Base-by-base conservation (phyloP, 2,888 invertebrate species). In the Scrobipalpa atriplicella region DNA sequence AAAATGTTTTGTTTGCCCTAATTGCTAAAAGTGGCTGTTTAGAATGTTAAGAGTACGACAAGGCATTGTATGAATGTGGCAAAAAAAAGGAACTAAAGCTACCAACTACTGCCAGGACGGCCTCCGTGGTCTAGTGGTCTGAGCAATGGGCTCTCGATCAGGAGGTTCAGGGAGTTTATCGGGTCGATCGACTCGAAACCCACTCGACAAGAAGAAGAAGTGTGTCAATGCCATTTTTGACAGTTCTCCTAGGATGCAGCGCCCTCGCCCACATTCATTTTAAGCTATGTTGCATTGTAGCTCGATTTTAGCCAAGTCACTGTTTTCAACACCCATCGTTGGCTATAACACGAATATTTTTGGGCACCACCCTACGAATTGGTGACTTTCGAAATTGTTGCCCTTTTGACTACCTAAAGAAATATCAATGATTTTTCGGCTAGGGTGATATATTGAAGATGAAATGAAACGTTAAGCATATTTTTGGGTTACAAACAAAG, bases 1-100 rank as follows among this genome's bases (percentile, higher is more conserved):
- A 92, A 90, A 90, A 88, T 90, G 90, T 89, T 91, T 92, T 90
- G 92, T 92, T 92, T 90, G 83, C 86, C 83, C 86, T 91, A 91
- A 92, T 91, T 89, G 92, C 85, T 86, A 76, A 79, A 87, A 92
- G 91, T 92, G 89, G 89, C 88, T 90, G 89, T 84, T 90, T 88
- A 29, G 29, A 29, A 29, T 29, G 29, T 29, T 29, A 3, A 29
- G 29, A 5, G 29, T 29, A 29, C 29, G 29, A 29, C 29, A 29
- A 29, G 43, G 10, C 13, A 5, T 13, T 13, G 5, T 3, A 5
- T 29, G 29, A 29, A 29, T 5, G 29, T 29, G 29, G 29, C 2
- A 5, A 29, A 29, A 29, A 29, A 29, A 29, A 5, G 29, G 5
- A 29, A 29, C 29, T 29, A 29, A 29, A 2, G 29, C 29, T 29